These are phyloP conservation scores for Haemorhous mexicanus DNA, from an alignment of 2,113 vertebrate genomes.

Conservation along the genomic window DNA sequence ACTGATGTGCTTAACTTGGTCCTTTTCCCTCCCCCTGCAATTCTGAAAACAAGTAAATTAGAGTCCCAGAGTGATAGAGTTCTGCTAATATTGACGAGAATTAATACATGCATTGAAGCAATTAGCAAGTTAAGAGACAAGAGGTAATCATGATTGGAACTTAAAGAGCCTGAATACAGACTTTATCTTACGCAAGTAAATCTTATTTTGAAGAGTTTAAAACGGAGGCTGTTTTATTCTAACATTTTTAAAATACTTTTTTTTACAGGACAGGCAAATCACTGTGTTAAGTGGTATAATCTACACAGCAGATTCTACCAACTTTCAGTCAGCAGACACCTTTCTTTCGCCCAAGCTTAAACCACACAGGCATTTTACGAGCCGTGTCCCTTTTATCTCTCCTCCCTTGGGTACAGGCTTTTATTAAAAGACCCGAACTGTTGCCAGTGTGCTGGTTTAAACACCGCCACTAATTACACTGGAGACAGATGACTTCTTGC, in stretches of 20 bases:
- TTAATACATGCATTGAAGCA: background rate
- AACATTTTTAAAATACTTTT: background rate
- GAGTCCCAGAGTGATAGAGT: background rate
- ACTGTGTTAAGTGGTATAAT: background rate
- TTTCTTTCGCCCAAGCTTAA: background rate
- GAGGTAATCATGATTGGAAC: background rate
- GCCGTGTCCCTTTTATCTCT: background rate
- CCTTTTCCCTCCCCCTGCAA: background rate
- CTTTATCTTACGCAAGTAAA: background rate
- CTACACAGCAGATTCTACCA: background rate
- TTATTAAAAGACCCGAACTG: background rate
- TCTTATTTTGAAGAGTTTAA: background rate
- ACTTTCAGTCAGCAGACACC: background rate
- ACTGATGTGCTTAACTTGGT: background rate
- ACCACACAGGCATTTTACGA: background rate
- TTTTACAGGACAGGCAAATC: background rate
- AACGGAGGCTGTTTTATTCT: background rate
- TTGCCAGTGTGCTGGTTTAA: background rate
- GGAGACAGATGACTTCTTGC: background rate
- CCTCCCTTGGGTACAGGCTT: background rate
- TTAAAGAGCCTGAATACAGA: background rate
- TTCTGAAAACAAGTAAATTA: background rate
- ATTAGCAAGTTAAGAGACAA: background rate
- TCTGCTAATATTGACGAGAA: background rate
- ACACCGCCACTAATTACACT: constrained; percentile 3